A percentile compares a stretch with the other conserved stretches of the same genome.
Conservation (phyloP, 1,140 invertebrate species). For the Bombus balteatus region DNA sequence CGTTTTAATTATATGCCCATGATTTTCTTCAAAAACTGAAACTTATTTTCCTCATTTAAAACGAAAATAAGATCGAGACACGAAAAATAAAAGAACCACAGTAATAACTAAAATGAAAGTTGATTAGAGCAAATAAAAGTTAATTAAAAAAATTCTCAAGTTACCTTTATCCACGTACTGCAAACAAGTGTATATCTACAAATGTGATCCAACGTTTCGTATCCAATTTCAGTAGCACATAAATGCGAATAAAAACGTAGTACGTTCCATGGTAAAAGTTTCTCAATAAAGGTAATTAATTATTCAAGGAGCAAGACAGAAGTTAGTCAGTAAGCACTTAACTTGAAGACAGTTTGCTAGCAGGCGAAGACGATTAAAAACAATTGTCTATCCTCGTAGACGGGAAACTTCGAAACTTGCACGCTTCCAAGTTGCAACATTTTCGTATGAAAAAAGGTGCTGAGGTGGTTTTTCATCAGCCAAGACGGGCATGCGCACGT, state of each 20-base stretch:
- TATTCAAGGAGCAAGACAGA: not conserved
- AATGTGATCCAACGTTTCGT: not conserved
- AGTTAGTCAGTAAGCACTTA: not conserved
- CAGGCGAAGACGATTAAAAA: not conserved
- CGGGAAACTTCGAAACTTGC: not conserved
- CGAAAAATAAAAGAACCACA: not conserved
- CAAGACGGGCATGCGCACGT: conserved; percentile 18
- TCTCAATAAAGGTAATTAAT: not conserved
- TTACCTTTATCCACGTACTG: not conserved
- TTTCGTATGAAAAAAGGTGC: too few species aligned
- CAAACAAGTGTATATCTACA: not conserved
- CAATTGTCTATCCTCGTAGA: not conserved
- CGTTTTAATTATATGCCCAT: too few species aligned
- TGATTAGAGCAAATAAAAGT: not conserved
- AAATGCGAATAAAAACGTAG: not conserved
- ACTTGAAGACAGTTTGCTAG: not conserved
- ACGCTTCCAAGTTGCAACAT: not conserved
- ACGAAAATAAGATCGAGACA: too few species aligned
- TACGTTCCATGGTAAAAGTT: not conserved
- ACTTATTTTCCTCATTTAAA: too few species aligned
- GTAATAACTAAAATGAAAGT: not conserved
- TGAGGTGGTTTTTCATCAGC: not conserved
- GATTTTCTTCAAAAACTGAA: too few species aligned
- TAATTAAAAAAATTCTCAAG: not conserved
- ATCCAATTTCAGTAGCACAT: not conserved